Conservation (phyloP, 2,888 invertebrate genomes). For the Cloeon dipterum region DNA sequence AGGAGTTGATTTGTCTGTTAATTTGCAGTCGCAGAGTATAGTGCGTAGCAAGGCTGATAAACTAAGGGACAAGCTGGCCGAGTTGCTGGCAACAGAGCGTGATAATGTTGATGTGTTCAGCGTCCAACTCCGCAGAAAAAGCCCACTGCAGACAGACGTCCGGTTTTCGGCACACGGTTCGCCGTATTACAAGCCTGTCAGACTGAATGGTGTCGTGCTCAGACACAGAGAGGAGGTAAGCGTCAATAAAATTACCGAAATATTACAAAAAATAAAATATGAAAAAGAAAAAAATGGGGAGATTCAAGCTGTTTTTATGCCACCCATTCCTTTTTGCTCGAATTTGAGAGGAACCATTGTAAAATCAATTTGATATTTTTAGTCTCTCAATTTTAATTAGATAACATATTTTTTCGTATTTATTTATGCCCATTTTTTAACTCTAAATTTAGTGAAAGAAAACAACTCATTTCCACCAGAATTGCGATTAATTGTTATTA, state of each 20-base stretch:
- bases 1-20: background rate
- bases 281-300: too few relatives aligned
- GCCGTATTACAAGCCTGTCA: constrained; percentile 83
- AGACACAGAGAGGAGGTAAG: constrained; percentile 67
- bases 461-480: too few relatives aligned
- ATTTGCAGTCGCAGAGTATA: constrained; percentile 39
- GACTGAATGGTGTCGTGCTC: constrained; percentile 80
- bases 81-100: constrained; percentile 59
- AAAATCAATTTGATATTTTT: too few relatives aligned
- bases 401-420: too few relatives aligned
- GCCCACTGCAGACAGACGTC: constrained; percentile 76
- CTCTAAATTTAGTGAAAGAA: too few relatives aligned
- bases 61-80: constrained; percentile 69
- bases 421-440: background rate
- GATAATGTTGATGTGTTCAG: constrained; percentile 93
- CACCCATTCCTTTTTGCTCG: too few relatives aligned
- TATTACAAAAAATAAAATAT: too few relatives aligned
- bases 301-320: too few relatives aligned
- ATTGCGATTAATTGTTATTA: too few relatives aligned
- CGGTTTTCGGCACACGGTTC: constrained; percentile 89
- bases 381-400: too few relatives aligned
- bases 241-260: too few relatives aligned
- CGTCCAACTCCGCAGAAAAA: constrained; percentile 67
- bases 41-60: constrained; percentile 73
- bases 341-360: too few relatives aligned